Base-by-base conservation (phyloP, 35 echinoderm and acorn worm genomes). In the Amphiura filiformis region DNA sequence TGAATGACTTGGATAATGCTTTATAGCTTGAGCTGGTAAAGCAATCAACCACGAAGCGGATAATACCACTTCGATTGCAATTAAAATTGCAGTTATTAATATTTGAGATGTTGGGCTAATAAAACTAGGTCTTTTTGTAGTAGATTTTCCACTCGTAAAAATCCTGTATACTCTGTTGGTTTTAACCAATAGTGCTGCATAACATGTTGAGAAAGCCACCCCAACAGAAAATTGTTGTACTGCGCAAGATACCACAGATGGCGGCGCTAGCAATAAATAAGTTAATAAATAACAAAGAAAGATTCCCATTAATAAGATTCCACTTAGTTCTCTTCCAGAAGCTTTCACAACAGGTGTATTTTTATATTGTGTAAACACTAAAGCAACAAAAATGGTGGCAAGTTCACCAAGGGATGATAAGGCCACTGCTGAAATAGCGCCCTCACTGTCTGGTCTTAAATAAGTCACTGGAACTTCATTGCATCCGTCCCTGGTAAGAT, bases 131-230 rank as follows among this genome's bases (percentile, higher is more conserved):
- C 91, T 80, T 34, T 97, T 97, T 28, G 91, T 88, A 0, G 94
- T 93, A 22, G 91, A 87, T 64, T 85, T 85, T 13, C 87, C 88
- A 22, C 84, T 65, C 70, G 89, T 86, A 82, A 97, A 97, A 34
- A 97, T 97, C 41, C 95, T 93, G 42, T 93, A 86, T 7, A 97
- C 91, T 17, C 95, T 92, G 82, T 97, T 97, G 28, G 94, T 97
- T 78, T 97, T 97, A 2, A 93, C 91, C 31, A 97, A 36, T 17
- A 97, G 38, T 38, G 95, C 88, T 57, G 87, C 88, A 75, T 97
- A 97, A 80, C 95, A 97, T 39, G 93, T 65, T 1, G 95, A 82
- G 77, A 93, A 97, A 13, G 90, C 88, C 11, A 94, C 39, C 34
- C 88, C 85, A 75, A 97, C 87, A 18, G 90, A 75, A 39, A 97